Evolutionary conservation across 2,113 vertebrate genomes (phyloP), one percentile per base, ranked within the genome.

Genomic region (Cavia porcellus): DNA sequence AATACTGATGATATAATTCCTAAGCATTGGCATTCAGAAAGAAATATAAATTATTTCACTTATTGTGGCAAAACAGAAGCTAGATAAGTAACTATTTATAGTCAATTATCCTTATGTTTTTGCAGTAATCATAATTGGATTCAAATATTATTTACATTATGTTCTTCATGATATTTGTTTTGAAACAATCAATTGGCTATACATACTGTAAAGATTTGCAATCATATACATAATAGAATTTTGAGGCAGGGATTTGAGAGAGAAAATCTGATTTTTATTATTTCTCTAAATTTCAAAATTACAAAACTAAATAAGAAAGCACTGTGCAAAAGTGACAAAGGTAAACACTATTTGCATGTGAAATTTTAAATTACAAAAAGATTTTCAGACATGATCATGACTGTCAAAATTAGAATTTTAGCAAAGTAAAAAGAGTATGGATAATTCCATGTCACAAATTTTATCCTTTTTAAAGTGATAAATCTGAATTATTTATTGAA

Each of bases 101-200:
- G 97, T 95, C 81, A 38, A 97, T 45, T 94, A 83, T n/a, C 38
- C 95, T 97, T 42, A 64, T 68, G 97, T 96, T 97, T 91, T 92
- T 90, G 81, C 95, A 92, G 35, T 92, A 91, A 89, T 97, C 87
- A 95, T 97, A 95, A 89, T 79, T 96, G 97, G 64, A 97, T 98
- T 98, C 97, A 80, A 97, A 97, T 97, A 96, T 98, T 98, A 96
- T 92, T 50, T 96, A 64, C 88, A 72, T 94, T 97, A 98, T 96
- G 83, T 62, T 98, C 96, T 35, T 64, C 64, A 96, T 97, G 95
- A 81, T 81, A 96, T 92, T 47, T 94, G 59, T 96, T 96, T 98
- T 94, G 79, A 12, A 94, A 59, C 5, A 4, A 89, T 97, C 77
- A 85, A 84, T 95, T 74, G 2, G 14, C 12, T 94, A 12, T 61